A percentile compares a stretch with the other conserved stretches of the same genome.
Evolutionary conservation across 2,113 vertebrate species (phyloP).

Genomic region (Drymodes brunneopygia): DNA sequence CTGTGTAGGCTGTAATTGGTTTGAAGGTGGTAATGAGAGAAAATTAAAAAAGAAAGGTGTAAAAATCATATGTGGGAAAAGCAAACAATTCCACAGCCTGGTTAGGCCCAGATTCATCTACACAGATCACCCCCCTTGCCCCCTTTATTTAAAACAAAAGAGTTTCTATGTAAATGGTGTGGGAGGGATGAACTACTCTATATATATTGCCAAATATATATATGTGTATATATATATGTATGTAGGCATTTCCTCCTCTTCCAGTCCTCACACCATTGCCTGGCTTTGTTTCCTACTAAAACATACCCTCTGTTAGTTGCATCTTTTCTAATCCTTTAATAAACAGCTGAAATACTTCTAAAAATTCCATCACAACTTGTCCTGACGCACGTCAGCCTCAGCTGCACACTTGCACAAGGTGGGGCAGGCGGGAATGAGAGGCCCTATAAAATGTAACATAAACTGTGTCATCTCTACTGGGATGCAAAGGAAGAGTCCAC

Average conservation of each 20-base stretch:
- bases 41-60: neutral
- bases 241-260: neutral
- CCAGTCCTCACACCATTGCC: neutral
- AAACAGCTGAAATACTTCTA: neutral
- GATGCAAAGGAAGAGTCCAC: neutral
- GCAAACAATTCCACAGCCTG: neutral
- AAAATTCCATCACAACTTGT: neutral
- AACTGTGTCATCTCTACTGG: neutral
- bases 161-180: neutral
- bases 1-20: neutral
- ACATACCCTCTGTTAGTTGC: neutral
- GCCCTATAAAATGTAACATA: neutral
- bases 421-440: neutral
- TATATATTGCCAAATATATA: neutral
- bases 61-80: neutral
- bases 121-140: neutral
- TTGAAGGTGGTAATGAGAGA: neutral
- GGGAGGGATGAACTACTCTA: neutral
- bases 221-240: neutral
- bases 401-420: accelerated
- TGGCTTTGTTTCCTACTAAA: neutral
- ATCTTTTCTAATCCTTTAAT: neutral
- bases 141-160: neutral
- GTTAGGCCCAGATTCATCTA: neutral
- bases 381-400: accelerated